Evolutionary conservation across 2,797 vertebrate genomes (phyloP).

Genomic region (Hipposideros larvatus): DNA sequence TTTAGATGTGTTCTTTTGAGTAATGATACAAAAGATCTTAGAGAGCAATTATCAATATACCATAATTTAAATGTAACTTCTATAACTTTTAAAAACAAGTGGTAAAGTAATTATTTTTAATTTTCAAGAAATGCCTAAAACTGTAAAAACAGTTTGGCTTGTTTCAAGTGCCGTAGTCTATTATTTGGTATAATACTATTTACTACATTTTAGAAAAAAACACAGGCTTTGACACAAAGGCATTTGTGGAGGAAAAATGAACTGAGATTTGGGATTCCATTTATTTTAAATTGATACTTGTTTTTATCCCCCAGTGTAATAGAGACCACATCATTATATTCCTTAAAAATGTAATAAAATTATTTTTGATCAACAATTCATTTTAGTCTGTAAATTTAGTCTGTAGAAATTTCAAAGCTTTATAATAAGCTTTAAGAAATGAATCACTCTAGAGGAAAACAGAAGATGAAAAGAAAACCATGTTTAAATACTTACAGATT

Average conservation of each 20-base stretch:
- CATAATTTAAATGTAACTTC: neutral
- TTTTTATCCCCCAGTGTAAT: neutral
- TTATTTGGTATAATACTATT: neutral
- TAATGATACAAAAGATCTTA: neutral
- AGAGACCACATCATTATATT: neutral
- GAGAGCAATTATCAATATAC: neutral
- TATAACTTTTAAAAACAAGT: neutral
- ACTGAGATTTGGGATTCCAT: neutral
- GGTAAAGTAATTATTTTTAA: constrained; percentile 42
- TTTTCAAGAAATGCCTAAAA: constrained; percentile 55
- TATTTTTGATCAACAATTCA: constrained; percentile 23
- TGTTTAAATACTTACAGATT: constrained; percentile 91
- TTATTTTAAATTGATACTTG: constrained; percentile 11
- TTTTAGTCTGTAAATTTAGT: constrained; percentile 17
- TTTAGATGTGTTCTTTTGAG: neutral
- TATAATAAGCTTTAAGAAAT: constrained; percentile 24
- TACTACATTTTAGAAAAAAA: neutral
- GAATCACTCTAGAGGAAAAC: neutral
- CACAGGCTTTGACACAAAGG: neutral
- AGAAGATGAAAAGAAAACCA: neutral
- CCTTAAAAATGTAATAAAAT: constrained; percentile 16
- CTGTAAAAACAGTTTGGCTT: neutral
- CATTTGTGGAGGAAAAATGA: neutral
- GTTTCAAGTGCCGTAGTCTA: neutral
- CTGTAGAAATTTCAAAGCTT: neutral